Evolutionary conservation across 2,888 invertebrate species (phyloP).

Genomic region (Cryptus viduatorius): DNA sequence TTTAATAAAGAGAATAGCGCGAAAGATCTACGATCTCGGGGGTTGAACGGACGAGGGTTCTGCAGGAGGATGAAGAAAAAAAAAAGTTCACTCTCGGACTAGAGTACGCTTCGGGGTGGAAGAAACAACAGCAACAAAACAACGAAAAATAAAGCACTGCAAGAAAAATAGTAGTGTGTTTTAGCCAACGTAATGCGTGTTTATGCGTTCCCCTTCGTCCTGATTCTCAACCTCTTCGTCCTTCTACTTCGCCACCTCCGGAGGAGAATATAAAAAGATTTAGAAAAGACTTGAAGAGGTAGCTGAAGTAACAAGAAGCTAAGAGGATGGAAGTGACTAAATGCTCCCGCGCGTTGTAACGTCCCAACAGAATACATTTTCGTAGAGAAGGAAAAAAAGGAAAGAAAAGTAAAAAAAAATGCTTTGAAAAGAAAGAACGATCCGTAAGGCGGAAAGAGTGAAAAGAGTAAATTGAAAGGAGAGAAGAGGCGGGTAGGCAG

Average conservation of each 20-base stretch:
- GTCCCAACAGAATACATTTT: constrained; percentile 11
- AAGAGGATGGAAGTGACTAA: constrained; percentile 38
- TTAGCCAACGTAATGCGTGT: constrained; percentile 55
- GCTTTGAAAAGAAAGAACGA: constrained; percentile 43
- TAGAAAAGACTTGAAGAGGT: constrained; percentile 9
- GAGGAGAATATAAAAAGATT: constrained; percentile 43
- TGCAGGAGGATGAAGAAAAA: background rate
- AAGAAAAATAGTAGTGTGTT: constrained; percentile 19
- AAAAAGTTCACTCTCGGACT: constrained; percentile 26
- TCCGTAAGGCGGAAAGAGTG: constrained; percentile 21
- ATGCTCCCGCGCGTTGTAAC: background rate
- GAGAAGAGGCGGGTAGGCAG: constrained; percentile 6
- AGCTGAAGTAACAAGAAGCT: constrained; percentile 28
- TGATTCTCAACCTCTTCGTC: constrained; percentile 49
- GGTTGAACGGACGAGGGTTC: constrained; percentile 2
- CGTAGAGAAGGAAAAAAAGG: background rate
- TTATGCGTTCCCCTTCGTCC: constrained; percentile 63
- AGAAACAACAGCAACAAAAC: constrained; percentile 13
- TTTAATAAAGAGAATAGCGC: constrained; percentile 63
- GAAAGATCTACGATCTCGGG: constrained; percentile 38
- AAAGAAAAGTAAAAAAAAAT: background rate
- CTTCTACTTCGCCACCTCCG: background rate
- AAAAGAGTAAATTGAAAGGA: constrained; percentile 36
- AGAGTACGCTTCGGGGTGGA: background rate
- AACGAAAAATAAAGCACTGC: constrained; percentile 23